Evolutionary conservation across 2,888 invertebrate species (phyloP), one percentile per base, ranked within the genome.

Genomic region (Ophion costatus): DNA sequence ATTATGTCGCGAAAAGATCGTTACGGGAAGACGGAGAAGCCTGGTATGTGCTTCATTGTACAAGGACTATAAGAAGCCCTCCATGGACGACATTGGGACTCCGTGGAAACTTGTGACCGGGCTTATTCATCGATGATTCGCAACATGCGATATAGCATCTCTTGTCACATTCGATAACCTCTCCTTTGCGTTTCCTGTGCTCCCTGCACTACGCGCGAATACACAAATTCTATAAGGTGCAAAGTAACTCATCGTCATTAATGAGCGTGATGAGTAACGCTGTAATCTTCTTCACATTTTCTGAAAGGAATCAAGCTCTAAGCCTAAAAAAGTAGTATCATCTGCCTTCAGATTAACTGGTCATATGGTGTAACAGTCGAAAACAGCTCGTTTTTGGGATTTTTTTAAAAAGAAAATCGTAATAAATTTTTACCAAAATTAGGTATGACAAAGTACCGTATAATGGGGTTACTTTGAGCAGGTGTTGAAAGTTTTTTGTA

Each of bases 101-200:
- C 24, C 83, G 57, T 75, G 89, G 74, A 85, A 87, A 87, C 88
- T 88, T 57, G 88, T 84, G 84, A 88, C 91, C 92, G 92, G 92
- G 91, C 92, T 92, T 92, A 91, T 92, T 91, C 93, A 90, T 91
- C 92, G 89, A 63, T 91, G 92, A 89, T 33, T 90, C 90, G 88
- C 88, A 89, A 88, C 89, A 88, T 74, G 59, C 17, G 74, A 71
- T 64, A 64, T 86, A 83, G 56, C 71, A 63, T 66, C 85, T 79
- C 45, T 79, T 82, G 81, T 79, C 80, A 67, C 67, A 63, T 57
- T 56, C 76, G 78, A 73, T 85, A 78, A 51, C 83, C 82, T 77
- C 70, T 61, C 78, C 61, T 63, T 71, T 70, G n/a, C 17, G 29
- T 56, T 33, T 56, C 24, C 29, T 17, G 59, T 76, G n/a, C 22